A percentile compares a stretch with the other conserved stretches of the same genome.
Evolutionary conservation across 1,140 invertebrate species (phyloP).

Genomic region (Drosophila prosaltans): DNA sequence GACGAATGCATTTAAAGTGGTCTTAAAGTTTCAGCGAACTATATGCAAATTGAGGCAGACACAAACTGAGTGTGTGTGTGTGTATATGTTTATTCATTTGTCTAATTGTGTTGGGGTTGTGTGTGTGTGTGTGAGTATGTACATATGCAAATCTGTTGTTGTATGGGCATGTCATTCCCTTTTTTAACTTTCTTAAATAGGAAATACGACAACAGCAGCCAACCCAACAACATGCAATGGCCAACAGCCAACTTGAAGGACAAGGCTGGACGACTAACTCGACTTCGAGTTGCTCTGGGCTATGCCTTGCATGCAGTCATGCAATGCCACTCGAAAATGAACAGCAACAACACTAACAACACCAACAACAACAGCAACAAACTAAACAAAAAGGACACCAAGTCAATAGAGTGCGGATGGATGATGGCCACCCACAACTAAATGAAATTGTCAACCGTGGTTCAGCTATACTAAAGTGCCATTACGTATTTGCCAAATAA

Average conservation of each 20-base stretch:
- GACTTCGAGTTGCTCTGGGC: constrained; percentile 38
- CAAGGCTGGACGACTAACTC: constrained; percentile 39
- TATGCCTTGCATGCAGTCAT: constrained; percentile 70
- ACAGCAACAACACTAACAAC: not conserved
- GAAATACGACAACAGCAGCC: constrained; percentile 53
- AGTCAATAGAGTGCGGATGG: constrained; percentile 19
- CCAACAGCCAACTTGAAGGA: constrained; percentile 49
- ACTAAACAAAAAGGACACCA: constrained; percentile 58
- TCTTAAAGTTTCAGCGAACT: constrained; percentile 20
- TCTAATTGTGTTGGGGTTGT: constrained; percentile 68
- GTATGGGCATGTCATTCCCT: constrained; percentile 64
- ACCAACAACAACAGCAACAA: constrained; percentile 17
- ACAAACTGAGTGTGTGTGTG: constrained; percentile 7
- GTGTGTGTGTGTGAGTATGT: constrained; percentile 13
- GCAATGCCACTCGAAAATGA: constrained; percentile 65
- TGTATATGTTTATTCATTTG: constrained; percentile 67
- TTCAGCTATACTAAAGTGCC: constrained; percentile 16
- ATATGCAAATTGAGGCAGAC: constrained; percentile 40
- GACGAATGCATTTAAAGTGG: constrained; percentile 33
- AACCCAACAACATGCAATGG: constrained; percentile 5
- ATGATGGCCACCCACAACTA: constrained; percentile 12
- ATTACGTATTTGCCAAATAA: constrained; percentile 9
- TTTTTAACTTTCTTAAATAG: constrained; percentile 59
- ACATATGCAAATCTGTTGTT: constrained; percentile 10
- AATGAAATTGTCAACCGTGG: constrained; percentile 54